phyloP scores from a whole-genome alignment of 2,888 invertebrate genomes.

The Eristalis tenax region DNA sequence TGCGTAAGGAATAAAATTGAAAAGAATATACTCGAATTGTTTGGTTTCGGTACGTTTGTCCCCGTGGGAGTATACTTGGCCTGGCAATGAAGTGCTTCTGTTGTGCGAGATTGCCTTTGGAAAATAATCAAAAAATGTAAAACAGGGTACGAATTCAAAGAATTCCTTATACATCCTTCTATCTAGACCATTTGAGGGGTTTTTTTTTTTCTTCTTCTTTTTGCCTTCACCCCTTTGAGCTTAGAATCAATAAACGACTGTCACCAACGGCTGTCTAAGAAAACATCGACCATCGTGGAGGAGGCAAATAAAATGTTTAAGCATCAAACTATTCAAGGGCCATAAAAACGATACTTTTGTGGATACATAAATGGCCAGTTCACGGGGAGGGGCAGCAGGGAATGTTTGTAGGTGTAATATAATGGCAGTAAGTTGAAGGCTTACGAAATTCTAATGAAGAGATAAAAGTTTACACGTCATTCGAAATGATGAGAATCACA shows the following conservation, averaged over 20 bases:
- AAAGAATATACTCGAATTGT: slow-evolving; percentile 23
- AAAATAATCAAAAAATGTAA: slow-evolving; percentile 64
- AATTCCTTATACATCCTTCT: slow-evolving; percentile 23
- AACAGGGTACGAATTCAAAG: slow-evolving; percentile 34
- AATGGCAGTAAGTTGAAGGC: not conserved
- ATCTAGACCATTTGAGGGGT: not conserved
- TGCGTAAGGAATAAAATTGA: slow-evolving; percentile 55
- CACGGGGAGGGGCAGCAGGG: not conserved
- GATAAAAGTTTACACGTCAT: slow-evolving; percentile 3
- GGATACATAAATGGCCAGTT: not conserved
- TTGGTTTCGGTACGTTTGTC: not conserved
- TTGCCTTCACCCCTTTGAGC: not conserved
- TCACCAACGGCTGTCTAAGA: not conserved
- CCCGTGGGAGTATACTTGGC: not conserved
- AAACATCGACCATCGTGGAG: not conserved
- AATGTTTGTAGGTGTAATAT: not conserved
- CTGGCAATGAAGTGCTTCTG: slow-evolving; percentile 46
- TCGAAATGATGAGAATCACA: slow-evolving; percentile 11
- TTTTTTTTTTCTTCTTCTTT: not conserved
- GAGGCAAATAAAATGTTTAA: not conserved
- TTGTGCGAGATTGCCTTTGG: slow-evolving; percentile 25
- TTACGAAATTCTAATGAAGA: slow-evolving; percentile 1
- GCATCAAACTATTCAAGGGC: not conserved
- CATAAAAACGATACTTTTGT: slow-evolving; percentile 9
- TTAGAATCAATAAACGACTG: not conserved